Percentiles rank a stretch among this genome's conserved stretches.
phyloP scores from a whole-genome alignment of 2,888 invertebrate species.

The Apodemia zela region DNA sequence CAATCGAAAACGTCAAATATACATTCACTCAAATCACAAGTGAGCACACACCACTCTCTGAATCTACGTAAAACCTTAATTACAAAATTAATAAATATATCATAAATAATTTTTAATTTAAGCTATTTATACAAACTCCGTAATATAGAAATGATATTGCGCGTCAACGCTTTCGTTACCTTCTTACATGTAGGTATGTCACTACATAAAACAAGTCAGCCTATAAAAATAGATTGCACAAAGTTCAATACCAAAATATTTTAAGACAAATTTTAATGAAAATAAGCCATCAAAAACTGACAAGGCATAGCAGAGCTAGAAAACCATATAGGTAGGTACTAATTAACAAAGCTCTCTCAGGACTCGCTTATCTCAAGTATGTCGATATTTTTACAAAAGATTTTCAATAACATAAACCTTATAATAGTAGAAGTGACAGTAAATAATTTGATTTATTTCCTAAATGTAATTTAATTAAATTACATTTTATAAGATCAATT shows the following conservation, averaged over 20 bases:
- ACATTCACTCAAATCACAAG: slow-evolving; percentile 64
- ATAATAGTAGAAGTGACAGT: too few species aligned
- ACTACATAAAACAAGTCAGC: slow-evolving; percentile 55
- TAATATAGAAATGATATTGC: slow-evolving; percentile 71
- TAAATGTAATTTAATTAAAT: too few species aligned
- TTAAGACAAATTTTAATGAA: slow-evolving; percentile 46
- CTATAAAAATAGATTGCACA: slow-evolving; percentile 78
- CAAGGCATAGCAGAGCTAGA: slow-evolving; percentile 11
- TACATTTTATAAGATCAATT: too few species aligned
- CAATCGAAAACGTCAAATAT: slow-evolving; percentile 57
- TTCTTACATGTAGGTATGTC: slow-evolving; percentile 40
- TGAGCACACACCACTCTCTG: slow-evolving; percentile 61
- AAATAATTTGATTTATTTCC: too few species aligned
- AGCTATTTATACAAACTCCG: slow-evolving; percentile 74
- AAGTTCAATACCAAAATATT: slow-evolving; percentile 63
- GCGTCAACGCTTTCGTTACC: slow-evolving; percentile 43
- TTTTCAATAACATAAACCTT: background rate
- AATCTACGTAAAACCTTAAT: slow-evolving; percentile 64
- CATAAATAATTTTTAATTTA: slow-evolving; percentile 64
- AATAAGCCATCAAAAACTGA: slow-evolving; percentile 23
- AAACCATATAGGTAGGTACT: background rate
- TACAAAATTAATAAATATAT: slow-evolving; percentile 71
- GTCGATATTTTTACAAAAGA: background rate
- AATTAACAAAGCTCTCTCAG: background rate
- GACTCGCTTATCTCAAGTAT: background rate